Conservation (phyloP, 2,113 vertebrate genomes). For the Ancistrus triradiatus region DNA sequence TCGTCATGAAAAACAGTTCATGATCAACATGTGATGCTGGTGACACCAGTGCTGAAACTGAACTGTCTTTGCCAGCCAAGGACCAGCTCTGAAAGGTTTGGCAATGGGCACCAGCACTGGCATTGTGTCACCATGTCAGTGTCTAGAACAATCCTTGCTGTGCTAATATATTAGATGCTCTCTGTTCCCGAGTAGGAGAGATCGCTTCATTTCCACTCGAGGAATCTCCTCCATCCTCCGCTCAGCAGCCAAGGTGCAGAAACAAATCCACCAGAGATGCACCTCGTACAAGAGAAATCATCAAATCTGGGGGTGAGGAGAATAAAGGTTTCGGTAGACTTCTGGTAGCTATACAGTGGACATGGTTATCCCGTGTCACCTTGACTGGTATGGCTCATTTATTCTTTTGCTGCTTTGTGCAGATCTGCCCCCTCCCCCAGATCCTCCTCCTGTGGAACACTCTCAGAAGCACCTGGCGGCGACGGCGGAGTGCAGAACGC, state of each 20-base stretch:
- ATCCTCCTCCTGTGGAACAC: conserved; percentile 73
- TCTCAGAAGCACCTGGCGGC: conserved; percentile 56
- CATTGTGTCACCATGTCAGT: too few relatives aligned
- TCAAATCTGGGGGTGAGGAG: conserved; percentile 70
- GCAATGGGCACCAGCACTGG: too few relatives aligned
- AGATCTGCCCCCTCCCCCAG: conserved; percentile 83
- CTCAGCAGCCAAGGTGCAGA: conserved; percentile 66
- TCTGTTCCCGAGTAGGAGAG: conserved; percentile 62
- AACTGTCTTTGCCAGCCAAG: too few relatives aligned
- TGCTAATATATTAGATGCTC: conserved; percentile 1
- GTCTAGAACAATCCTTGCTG: too few relatives aligned
- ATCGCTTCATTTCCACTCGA: conserved; percentile 54
- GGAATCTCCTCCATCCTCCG: conserved; percentile 52
- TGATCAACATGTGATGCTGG: too few relatives aligned
- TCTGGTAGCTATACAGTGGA: not conserved
- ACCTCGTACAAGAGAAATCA: conserved; percentile 68
- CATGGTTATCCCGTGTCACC: not conserved
- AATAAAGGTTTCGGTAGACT: not conserved
- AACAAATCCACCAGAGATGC: conserved; percentile 73
- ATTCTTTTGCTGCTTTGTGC: conserved; percentile 28
- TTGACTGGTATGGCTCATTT: not conserved
- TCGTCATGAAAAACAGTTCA: too few relatives aligned
- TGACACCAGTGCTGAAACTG: too few relatives aligned
- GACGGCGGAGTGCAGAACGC: conserved; percentile 51
- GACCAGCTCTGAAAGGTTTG: too few relatives aligned